phyloP scores from a whole-genome alignment of 2,888 invertebrate genomes.

The Dendrolimus houi region DNA sequence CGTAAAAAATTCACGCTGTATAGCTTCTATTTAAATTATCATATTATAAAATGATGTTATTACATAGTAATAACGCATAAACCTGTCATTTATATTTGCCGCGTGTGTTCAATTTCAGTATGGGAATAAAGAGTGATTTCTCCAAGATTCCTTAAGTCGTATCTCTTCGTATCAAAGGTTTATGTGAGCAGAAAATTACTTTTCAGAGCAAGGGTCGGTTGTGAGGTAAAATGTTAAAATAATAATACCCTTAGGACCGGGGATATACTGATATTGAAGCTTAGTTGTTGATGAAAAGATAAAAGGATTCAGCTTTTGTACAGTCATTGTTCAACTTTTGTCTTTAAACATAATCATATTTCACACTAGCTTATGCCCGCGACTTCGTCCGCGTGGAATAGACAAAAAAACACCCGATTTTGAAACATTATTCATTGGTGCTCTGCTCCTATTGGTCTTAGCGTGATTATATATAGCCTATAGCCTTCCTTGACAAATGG shows the following conservation, averaged over 20 bases:
- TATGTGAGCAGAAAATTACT: slow-evolving; percentile 6
- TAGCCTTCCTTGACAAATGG: too few species aligned
- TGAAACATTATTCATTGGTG: too few species aligned
- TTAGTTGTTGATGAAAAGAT: neutral
- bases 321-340: too few species aligned
- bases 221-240: slow-evolving; percentile 17
- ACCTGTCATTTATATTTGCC: neutral
- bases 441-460: too few species aligned
- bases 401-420: too few species aligned
- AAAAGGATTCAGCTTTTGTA: neutral
- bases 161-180: slow-evolving; percentile 1
- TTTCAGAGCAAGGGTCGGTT: slow-evolving; percentile 1
- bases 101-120: too few species aligned
- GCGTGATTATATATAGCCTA: too few species aligned
- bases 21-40: neutral
- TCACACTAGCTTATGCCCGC: too few species aligned
- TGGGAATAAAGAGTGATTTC: neutral
- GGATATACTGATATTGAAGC: slow-evolving; percentile 1
- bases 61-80: neutral
- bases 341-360: too few species aligned
- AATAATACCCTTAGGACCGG: slow-evolving; percentile 20
- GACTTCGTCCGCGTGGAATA: too few species aligned
- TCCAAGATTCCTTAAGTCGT: slow-evolving; percentile 1
- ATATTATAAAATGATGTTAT: too few species aligned
- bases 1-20: neutral